Conservation (phyloP, 2,888 invertebrate species). For the Deladenus siricidicola region DNA sequence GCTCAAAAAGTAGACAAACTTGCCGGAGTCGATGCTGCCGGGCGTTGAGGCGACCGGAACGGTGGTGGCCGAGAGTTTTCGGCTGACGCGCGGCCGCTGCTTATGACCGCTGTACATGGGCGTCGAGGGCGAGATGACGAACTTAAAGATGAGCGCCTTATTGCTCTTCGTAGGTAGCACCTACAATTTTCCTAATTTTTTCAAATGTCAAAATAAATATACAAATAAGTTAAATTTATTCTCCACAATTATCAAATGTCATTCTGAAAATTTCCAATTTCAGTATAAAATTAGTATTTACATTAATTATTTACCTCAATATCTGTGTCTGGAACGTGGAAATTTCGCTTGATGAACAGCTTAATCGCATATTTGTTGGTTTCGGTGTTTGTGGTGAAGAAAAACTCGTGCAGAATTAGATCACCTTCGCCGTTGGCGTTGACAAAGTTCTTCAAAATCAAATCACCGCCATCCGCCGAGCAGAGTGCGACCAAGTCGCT, state of each 20-base stretch:
- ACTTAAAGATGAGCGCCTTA: conserved; percentile 24
- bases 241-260: too few species aligned
- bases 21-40: background rate
- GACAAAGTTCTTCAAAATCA: conserved; percentile 16
- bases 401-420: conserved; percentile 46
- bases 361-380: conserved; percentile 31
- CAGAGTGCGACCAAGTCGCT: conserved; percentile 21
- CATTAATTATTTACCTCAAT: too few species aligned
- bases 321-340: conserved; percentile 24
- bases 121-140: conserved; percentile 17
- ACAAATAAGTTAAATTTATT: too few species aligned
- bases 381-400: conserved; percentile 36
- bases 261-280: too few species aligned
- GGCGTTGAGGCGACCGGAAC: background rate
- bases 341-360: conserved; percentile 25
- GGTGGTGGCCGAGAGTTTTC: conserved; percentile 4
- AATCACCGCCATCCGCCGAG: conserved; percentile 17
- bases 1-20: conserved; percentile 23
- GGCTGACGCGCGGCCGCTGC: conserved; percentile 1
- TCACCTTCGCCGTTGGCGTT: conserved; percentile 21
- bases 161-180: conserved; percentile 6
- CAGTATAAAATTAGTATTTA: too few species aligned
- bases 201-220: too few species aligned
- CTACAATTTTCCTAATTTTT: too few species aligned
- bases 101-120: conserved; percentile 18